These are phyloP conservation scores for Drosophila ezoana DNA, from an alignment of 2,888 invertebrate genomes.

Conservation along the genomic window DNA sequence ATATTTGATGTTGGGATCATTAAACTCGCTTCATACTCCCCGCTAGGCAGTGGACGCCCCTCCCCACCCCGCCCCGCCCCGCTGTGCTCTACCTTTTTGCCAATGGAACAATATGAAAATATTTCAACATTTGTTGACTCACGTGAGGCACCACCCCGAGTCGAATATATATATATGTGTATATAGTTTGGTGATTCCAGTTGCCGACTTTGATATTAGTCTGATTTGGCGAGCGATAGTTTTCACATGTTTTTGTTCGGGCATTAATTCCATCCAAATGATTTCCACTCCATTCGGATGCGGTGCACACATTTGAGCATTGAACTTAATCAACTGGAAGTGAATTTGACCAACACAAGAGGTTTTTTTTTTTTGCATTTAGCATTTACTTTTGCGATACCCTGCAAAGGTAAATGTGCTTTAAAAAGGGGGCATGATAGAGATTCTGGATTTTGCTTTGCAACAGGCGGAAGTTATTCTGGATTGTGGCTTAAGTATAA, in stretches of 20 bases:
- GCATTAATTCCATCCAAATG: conserved; percentile 82
- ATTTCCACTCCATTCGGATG: conserved; percentile 62
- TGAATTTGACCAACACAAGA: conserved; percentile 83
- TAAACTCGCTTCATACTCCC: conserved; percentile 30
- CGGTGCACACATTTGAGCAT: conserved; percentile 55
- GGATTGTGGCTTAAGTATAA: no score
- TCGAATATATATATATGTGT: neutral
- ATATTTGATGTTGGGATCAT: conserved; percentile 37
- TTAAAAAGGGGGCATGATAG: neutral
- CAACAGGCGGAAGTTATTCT: neutral
- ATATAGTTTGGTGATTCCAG: conserved; percentile 20
- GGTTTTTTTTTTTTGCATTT: conserved; percentile 40
- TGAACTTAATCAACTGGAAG: conserved; percentile 79
- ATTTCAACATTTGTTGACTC: conserved; percentile 55
- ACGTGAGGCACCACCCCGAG: conserved; percentile 34
- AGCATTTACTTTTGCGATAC: conserved; percentile 14
- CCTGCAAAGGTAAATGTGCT: conserved; percentile 1
- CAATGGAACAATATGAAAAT: conserved; percentile 33
- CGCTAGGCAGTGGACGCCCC: conserved; percentile 52
- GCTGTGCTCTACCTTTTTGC: conserved; percentile 67
- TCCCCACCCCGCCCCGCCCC: no score
- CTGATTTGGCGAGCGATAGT: conserved; percentile 63
- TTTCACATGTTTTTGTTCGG: conserved; percentile 76
- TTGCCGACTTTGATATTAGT: conserved; percentile 35
- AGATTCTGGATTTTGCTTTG: neutral